Evolutionary conservation across 2,888 invertebrate species (phyloP), one percentile per base, ranked within the genome.

Genomic region (Pheosia gnoma): DNA sequence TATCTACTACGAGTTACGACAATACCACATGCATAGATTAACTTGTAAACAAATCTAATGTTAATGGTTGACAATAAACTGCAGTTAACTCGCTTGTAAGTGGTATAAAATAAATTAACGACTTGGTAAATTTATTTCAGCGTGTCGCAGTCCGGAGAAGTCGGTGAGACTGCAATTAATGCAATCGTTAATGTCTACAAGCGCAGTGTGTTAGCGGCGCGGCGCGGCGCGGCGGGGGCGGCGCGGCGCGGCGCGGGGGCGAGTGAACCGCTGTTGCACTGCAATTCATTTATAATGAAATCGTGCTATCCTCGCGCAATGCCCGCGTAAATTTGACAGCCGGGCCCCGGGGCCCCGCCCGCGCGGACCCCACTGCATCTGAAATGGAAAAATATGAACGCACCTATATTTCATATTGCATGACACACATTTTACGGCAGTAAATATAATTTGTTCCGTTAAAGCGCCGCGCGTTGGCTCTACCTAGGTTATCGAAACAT

Each of bases 361-460:
- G 10, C 10, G 47, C 52, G 25, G 52, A 36, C 52, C 36, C 8
- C 52, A 13, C 11, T 49, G 13, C n/a, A 13, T 36, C 36, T 7
- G 25, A 36, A 52, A 36, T 36, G 8, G 13, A 52, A 36, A 36
- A 52, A 52, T 52, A 52, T 52, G 1, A 52, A 52, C 5, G 5
- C 3, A 51, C 3, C 3, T 52, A 52, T 52, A 52, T 36, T 36
- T 52, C 36, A 52, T 52, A 36, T 52, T 25, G 51, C 51, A 36
- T 52, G 52, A 52, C 52, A 52, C 52, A 52, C 52, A 52, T 52
- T 52, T 36, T 36, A 52, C 52, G 36, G 36, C 52, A 8, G 52
- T 36, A 51, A 51, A 51, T 51, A 39, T 39, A 11, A 52, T 52
- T 52, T 25, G 51, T 13, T 49, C n/a, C 49, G 49, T 11, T 49